Base-by-base conservation (phyloP, 2,888 invertebrate genomes). In the Tenthredo scrophulariae region DNA sequence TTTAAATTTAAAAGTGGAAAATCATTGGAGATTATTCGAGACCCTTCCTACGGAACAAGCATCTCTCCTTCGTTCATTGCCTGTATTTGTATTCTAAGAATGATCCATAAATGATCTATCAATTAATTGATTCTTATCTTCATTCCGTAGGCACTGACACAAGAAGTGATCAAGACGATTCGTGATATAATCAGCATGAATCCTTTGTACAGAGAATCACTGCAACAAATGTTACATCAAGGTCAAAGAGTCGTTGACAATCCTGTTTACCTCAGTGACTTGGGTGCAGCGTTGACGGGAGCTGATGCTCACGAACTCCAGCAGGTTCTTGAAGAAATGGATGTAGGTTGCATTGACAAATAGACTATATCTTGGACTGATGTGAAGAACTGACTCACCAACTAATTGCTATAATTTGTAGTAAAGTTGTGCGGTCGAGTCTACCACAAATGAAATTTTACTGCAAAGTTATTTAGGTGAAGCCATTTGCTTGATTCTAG, bases 231-330 rank as follows among this genome's bases (percentile, higher is more conserved):
- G 97, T 94, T 99, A 90, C 98, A 99, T 89, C 98, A 98, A 91
- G 99, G 99, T 1, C 98, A 99, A 93, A 95, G 98, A 85, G 98
- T 99, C 40, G 98, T 99, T 15, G 99, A 99, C 93, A 99, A 99
- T 95, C 99, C 99, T 0, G 97, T 99, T 22, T 99, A 99, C 93
- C 94, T 99, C 79, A 98, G 98, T 90, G 99, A 99, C 94, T 94
- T 99, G 84, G 99, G 99, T 74, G 99, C 99, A 10, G 98, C 99
- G 1, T 94, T 99, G 83, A 98, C 99, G 0, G 98, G 98, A 43
- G 98, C 98, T 0, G 99, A 99, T 89, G 96, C 98, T 0, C 94
- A 95, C 3, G 99, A 99, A 91, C 94, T 99, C 70, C 99, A 99
- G 93, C 96, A 97, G 89, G 97, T 99, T 62, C 94, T 99, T 67